phyloP scores from a whole-genome alignment of 2,797 vertebrate species.

The Acipenser transmontanus region DNA sequence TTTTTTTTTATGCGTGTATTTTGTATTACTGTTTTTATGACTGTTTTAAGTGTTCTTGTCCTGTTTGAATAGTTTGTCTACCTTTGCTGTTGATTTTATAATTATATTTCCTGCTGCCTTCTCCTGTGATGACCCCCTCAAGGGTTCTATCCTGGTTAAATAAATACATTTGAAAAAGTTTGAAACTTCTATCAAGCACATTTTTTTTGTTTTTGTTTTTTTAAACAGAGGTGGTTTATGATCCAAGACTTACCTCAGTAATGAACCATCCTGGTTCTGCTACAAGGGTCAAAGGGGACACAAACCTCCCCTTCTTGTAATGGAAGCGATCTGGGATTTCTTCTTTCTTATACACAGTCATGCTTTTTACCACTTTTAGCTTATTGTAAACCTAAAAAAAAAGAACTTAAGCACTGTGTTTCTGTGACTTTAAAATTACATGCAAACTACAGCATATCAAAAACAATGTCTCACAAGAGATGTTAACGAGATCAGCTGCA shows the following conservation, averaged over 20 bases:
- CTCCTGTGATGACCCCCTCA: too few species aligned
- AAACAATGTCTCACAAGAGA: background rate
- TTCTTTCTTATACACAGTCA: slow-evolving; percentile 65
- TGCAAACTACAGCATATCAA: background rate
- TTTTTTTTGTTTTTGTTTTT: background rate
- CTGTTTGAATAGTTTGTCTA: too few species aligned
- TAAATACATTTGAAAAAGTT: background rate
- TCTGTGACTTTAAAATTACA: background rate
- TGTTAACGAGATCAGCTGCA: background rate
- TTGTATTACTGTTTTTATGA: too few species aligned
- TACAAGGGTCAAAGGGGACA: slow-evolving; percentile 80
- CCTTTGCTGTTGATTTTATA: too few species aligned
- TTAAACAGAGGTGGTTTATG: background rate
- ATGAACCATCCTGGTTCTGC: slow-evolving; percentile 90
- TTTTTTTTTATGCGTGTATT: too few species aligned
- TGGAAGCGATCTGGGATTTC: slow-evolving; percentile 77
- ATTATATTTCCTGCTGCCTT: too few species aligned
- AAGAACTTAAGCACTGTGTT: background rate
- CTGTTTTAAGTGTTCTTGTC: too few species aligned
- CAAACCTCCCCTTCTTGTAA: slow-evolving; percentile 81
- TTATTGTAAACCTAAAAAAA: slow-evolving; percentile 65
- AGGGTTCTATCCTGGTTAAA: too few species aligned
- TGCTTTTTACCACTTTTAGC: slow-evolving; percentile 65
- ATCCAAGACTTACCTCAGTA: slow-evolving; percentile 60
- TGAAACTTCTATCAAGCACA: background rate